Conservation (phyloP, 2,113 vertebrate species). For the Astur gentilis region DNA sequence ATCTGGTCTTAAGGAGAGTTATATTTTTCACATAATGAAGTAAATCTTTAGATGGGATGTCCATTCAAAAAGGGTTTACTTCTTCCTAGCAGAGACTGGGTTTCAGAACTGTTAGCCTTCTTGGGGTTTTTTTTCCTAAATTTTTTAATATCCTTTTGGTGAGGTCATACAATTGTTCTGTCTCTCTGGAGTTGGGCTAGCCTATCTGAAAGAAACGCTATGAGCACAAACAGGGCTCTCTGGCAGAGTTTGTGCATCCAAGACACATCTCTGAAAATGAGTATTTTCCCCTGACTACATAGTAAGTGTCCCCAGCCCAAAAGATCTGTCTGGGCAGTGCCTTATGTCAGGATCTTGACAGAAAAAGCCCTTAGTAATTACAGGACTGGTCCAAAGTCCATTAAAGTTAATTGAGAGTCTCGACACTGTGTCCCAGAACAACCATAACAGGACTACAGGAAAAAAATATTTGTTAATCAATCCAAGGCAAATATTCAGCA, state of each 20-base stretch:
- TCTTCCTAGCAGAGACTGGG: background rate
- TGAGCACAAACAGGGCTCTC: background rate
- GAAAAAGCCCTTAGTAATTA: background rate
- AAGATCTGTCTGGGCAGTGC: background rate
- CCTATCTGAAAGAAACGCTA: background rate
- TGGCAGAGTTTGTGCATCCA: background rate
- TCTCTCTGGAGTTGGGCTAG: background rate
- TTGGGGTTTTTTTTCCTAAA: background rate
- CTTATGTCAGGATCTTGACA: background rate
- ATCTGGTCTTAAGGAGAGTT: background rate
- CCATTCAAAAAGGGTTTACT: background rate
- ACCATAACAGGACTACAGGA: background rate
- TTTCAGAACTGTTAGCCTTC: background rate
- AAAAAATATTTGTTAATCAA: background rate
- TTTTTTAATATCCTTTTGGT: background rate
- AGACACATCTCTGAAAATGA: background rate
- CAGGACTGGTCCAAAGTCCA: background rate
- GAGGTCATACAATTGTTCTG: background rate
- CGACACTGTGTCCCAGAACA: background rate
- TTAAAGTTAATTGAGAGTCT: background rate
- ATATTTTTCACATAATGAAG: background rate
- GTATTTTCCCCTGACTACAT: background rate
- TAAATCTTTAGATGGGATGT: background rate
- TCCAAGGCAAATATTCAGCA: background rate
- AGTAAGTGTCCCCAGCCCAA: background rate